Percentiles rank a stretch among this genome's conserved stretches.
phyloP scores from a whole-genome alignment of 2,888 invertebrate species.

The Epirrhoe alternata region DNA sequence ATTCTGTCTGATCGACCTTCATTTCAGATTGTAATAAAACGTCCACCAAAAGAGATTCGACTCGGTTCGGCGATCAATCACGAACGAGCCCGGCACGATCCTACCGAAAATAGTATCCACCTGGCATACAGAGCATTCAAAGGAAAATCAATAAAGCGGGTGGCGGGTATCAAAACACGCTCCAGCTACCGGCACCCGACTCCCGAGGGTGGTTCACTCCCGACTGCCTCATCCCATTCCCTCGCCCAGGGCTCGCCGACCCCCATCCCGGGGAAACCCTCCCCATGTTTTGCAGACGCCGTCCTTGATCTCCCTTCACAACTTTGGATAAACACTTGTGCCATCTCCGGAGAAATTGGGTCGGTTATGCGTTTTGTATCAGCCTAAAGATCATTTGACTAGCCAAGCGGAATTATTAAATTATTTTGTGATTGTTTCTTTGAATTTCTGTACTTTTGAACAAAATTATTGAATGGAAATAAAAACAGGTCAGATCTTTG shows the following conservation, averaged over 20 bases:
- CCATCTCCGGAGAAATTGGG: conserved; percentile 79
- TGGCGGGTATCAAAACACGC: conserved; percentile 81
- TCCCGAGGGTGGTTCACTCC: conserved; percentile 54
- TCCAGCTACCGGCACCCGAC: conserved; percentile 57
- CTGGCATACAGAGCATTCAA: conserved; percentile 67
- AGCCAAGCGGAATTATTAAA: neutral
- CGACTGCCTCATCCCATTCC: conserved; percentile 53
- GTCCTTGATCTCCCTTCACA: conserved; percentile 83
- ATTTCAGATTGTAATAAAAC: conserved; percentile 48
- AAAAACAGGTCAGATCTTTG: too few species aligned
- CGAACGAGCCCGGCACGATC: conserved; percentile 63
- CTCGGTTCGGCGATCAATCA: conserved; percentile 70
- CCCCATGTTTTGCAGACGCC: conserved; percentile 84
- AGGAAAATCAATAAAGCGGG: conserved; percentile 83
- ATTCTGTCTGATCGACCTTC: conserved; percentile 36
- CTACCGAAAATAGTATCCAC: conserved; percentile 77
- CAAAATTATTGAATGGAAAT: too few species aligned
- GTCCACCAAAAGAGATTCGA: conserved; percentile 56
- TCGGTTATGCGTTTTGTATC: conserved; percentile 74
- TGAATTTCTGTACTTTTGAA: too few species aligned
- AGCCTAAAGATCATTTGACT: conserved; percentile 43
- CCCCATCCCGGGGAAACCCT: conserved; percentile 82
- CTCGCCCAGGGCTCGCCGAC: conserved; percentile 48
- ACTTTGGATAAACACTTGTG: conserved; percentile 81
- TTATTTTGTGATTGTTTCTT: too few species aligned